Evolutionary conservation across 2,888 invertebrate species (phyloP).

Genomic region (Phortica magna): DNA sequence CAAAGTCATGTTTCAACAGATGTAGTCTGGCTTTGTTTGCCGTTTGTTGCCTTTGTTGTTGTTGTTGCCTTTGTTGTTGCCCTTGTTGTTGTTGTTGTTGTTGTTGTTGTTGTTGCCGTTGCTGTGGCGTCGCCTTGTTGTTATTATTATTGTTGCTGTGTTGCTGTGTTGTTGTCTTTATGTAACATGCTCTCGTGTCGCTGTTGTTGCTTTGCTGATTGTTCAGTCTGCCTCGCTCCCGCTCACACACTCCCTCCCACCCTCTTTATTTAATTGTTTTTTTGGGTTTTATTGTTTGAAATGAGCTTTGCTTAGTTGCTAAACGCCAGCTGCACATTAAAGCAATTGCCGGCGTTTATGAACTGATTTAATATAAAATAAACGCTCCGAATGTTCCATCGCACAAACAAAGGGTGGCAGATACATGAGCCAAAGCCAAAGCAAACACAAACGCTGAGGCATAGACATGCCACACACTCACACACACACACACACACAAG

Average conservation of each 20-base stretch:
- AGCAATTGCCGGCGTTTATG: constrained; percentile 73
- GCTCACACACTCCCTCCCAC: background rate
- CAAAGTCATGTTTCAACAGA: constrained; percentile 73
- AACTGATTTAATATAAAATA: constrained; percentile 74
- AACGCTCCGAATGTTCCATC: constrained; percentile 29
- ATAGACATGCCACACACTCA: background rate
- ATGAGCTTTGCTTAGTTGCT: constrained; percentile 28
- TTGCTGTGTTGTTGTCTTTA: background rate
- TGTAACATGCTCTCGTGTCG: background rate
- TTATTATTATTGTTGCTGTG: background rate
- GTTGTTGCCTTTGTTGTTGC: constrained; percentile 52
- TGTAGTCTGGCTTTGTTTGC: constrained; percentile 63
- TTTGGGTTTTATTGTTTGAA: constrained; percentile 34
- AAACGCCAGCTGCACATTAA: constrained; percentile 64
- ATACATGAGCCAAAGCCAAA: background rate
- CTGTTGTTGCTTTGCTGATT: background rate
- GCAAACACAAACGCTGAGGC: background rate
- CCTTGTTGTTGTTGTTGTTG: constrained; percentile 22
- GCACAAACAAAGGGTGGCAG: background rate
- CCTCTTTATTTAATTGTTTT: constrained; percentile 10
- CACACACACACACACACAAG: constrained; percentile 1
- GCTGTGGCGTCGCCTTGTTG: background rate
- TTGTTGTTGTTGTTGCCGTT: background rate
- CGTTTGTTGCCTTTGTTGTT: constrained; percentile 57
- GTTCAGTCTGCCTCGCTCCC: constrained; percentile 5